Base-by-base conservation (phyloP, 2,797 vertebrate species). In the Urophycis tenuis region DNA sequence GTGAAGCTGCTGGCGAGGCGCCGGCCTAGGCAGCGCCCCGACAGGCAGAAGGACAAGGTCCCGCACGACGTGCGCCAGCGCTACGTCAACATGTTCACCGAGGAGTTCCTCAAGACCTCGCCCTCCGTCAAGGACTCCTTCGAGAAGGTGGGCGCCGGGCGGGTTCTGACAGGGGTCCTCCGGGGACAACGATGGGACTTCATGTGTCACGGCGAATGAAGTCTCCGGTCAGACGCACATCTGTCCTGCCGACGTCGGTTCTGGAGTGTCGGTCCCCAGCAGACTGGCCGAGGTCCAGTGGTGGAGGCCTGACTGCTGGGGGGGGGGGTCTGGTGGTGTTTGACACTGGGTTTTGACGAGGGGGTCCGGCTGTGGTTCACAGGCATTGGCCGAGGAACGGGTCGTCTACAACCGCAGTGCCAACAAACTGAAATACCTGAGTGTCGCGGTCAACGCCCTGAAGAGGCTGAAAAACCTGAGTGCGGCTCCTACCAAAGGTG, bases 371-470 rank as follows among this genome's bases (percentile, higher is more conserved):
- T 29, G 33, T 34, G 81, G 0, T 36, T 73, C 15, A 74, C 31
- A 96, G 95, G 95, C 95, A 0, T 80, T 94, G 32, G 84, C 79
- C 31, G 94, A 95, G 87, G 95, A 97, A 87, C 95, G 89, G 81
- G 82, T 84, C 0, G 84, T 95, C 69, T 95, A 93, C 89, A 93
- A 94, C 74, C 92, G 90, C 77, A 95, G 92, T 80, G 75, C 91
- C 67, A 94, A 93, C 91, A 94, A 92, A 85, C 90, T 95, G 35
- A 94, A 94, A 86, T 96, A 95, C 84, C 83, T 94, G 79, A 95
- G 94, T 67, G 85, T 94, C 79, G 93, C 93, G 45, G 92, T 94
- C 79, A 95, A 95, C 74, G 90, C 91, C 1, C 88, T 96, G 33
- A 95, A 95, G 90, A 95, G 85, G 79, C 87, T 95, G 74, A 95